Conservation (phyloP, 2,113 vertebrate species). For the Ceyx cyanopectus region DNA sequence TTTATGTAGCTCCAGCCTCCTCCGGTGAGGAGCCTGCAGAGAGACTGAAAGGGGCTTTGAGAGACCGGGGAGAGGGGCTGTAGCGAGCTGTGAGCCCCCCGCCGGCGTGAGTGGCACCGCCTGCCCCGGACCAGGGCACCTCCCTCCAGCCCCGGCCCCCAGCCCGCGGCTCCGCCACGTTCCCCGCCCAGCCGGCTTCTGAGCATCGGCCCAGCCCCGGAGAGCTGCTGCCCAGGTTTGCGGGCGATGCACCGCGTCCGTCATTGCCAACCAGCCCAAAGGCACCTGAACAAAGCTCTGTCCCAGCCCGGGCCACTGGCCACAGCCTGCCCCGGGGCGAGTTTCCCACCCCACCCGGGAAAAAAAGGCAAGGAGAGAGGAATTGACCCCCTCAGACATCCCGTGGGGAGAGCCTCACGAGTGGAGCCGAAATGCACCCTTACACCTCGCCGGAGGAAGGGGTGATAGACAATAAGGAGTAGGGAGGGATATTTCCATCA, state of each 20-base stretch:
- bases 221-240: not conserved
- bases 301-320: no score
- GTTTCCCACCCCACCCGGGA: no score
- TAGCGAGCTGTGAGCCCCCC: slow-evolving; percentile 75
- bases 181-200: not conserved
- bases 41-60: slow-evolving; percentile 84
- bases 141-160: not conserved
- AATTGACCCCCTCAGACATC: no score
- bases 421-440: no score
- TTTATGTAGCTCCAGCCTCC: slow-evolving; percentile 84
- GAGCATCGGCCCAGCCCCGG: not conserved
- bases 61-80: slow-evolving; percentile 70
- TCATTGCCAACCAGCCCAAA: no score
- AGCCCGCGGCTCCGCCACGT: not conserved
- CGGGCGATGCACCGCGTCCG: no score
- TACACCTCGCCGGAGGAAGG: no score
- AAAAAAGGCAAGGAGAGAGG: no score
- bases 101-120: slow-evolving; percentile 79
- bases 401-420: no score
- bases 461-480: not conserved
- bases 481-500: not conserved
- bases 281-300: no score
- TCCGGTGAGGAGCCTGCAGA: slow-evolving; percentile 84
- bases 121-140: slow-evolving; percentile 70
- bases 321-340: no score